Evolutionary conservation across 2,888 invertebrate species (phyloP).

Genomic region (Oasisia sp.): DNA sequence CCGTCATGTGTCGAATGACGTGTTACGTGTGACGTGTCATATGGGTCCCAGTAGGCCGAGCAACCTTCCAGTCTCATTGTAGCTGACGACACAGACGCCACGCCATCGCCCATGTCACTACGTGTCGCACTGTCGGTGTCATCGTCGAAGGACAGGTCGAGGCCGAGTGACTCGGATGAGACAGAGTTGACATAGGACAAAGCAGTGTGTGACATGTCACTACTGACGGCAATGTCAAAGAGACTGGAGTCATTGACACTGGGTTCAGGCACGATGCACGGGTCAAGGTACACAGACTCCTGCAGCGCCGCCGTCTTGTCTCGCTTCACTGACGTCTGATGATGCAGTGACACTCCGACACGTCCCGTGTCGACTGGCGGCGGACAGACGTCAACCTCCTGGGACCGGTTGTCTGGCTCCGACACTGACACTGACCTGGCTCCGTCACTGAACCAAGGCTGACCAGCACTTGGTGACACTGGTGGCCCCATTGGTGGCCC

Average conservation of each 20-base stretch:
- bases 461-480: neutral
- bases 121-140: neutral
- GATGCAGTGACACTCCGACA: neutral
- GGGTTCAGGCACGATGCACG: neutral
- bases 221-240: neutral
- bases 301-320: neutral
- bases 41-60: neutral
- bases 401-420: neutral
- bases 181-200: neutral
- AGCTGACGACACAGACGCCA: neutral
- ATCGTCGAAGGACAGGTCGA: slow-evolving; percentile 4
- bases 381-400: no score
- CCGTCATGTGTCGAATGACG: no score
- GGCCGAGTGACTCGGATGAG: neutral
- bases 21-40: neutral
- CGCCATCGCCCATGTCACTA: neutral
- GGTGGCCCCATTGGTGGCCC: neutral
- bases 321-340: neutral
- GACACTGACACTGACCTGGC: neutral
- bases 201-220: neutral
- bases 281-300: neutral
- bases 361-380: neutral
- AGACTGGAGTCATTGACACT: neutral
- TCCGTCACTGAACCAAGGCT: neutral
- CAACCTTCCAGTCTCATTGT: neutral